These are phyloP conservation scores for Piprites chloris DNA, from an alignment of 2,113 vertebrate species.

Conservation along the genomic window DNA sequence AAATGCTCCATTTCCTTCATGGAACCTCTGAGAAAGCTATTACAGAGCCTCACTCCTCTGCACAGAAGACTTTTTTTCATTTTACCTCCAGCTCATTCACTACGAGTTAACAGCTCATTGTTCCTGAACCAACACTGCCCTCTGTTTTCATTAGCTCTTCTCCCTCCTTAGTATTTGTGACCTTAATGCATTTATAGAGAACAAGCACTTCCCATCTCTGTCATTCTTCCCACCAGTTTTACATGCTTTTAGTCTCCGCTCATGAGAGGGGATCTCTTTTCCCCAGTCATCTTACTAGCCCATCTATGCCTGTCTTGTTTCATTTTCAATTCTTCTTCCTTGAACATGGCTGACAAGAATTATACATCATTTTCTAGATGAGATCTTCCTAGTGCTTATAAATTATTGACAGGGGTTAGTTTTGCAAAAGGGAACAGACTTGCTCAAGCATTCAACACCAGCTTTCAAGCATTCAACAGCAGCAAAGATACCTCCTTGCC, in stretches of 20 bases:
- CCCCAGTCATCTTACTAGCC: not conserved
- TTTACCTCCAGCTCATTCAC: not conserved
- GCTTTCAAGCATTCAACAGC: not conserved
- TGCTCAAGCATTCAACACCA: not conserved
- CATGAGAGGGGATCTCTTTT: not conserved
- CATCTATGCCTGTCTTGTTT: not conserved
- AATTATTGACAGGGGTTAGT: constrained; percentile 41
- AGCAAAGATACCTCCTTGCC: not conserved
- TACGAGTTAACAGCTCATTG: not conserved
- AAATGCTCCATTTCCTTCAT: not conserved
- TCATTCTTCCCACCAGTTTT: not conserved
- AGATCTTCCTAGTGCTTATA: constrained; percentile 1
- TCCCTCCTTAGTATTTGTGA: not conserved
- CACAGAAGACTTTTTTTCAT: not conserved
- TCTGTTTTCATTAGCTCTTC: not conserved
- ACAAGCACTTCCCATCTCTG: not conserved
- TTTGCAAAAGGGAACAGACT: constrained; percentile 7
- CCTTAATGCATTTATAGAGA: not conserved
- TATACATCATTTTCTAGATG: constrained; percentile 28
- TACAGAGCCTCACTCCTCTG: not conserved
- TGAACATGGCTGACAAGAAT: constrained; percentile 38
- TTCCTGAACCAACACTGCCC: constrained; percentile 6
- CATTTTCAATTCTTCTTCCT: not conserved
- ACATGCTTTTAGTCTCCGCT: constrained; percentile 9
- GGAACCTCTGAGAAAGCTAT: not conserved